Base-by-base conservation (phyloP, 2,113 vertebrate genomes). In the Saguinus midas region DNA sequence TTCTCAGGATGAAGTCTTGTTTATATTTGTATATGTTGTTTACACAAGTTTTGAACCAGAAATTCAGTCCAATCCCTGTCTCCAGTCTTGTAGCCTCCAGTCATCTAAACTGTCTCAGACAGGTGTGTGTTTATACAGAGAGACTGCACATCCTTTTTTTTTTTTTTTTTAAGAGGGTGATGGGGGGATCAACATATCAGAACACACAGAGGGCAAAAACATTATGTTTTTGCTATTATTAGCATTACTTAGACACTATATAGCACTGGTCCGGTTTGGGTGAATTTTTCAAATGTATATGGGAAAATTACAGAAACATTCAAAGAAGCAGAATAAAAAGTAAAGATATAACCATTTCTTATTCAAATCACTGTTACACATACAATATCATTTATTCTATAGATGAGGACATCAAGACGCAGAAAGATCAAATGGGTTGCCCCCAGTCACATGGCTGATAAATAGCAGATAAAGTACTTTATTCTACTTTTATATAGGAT, bases 301-400 rank as follows among this genome's bases (percentile, higher is more conserved):
- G 4, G 61, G 35, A 21, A 94, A 96, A 92, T 75, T 92, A 64
- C 4, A 75, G 25, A 84, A 92, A 90, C 58, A 94, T n/a, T 91
- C 25, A 95, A 90, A 78, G 61, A 27, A 94, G 70, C 13, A 89
- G 18, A 68, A 80, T 48, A 85, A 73, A 91, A 94, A 79, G 32
- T 9, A 9, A 88, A 25, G 9, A 70, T 79, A 35, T 82, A 94
- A 80, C 13, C 61, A 90, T 58, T 86, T 86, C 25, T 84, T 88
- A 87, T 43, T 70, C 11, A 58, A 85, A 27, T 57, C 70, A 76
- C 14, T 70, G n/a, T 50, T 50, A 70, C 3, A 72, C 10, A 52
- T 18, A 52, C 64, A 80, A 78, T 80, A 14, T 96, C 83, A 95
- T n/a, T 40, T 84, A 78, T 78, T 85, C 58, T 85, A 84, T 7